Evolutionary conservation across 2,797 vertebrate species (phyloP).

Genomic region (Phataginus tetradactyla): DNA sequence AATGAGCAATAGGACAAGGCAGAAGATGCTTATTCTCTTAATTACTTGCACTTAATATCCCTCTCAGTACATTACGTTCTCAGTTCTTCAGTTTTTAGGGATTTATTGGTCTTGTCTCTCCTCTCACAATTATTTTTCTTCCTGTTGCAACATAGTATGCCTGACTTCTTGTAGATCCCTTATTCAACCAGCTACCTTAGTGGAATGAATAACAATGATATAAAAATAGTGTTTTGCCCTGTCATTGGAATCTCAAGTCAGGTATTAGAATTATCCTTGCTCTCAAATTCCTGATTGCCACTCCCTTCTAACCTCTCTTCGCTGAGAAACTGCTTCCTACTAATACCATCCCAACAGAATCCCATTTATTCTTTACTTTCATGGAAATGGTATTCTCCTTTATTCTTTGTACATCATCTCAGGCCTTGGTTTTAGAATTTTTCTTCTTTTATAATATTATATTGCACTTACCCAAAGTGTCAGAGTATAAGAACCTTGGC

Average conservation of each 20-base stretch:
- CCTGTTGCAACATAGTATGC: slow-evolving; percentile 52
- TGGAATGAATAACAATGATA: slow-evolving; percentile 59
- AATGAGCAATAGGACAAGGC: slow-evolving; percentile 77
- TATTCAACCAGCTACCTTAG: slow-evolving; percentile 72
- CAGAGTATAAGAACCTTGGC: slow-evolving; percentile 48
- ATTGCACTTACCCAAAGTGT: slow-evolving; percentile 43
- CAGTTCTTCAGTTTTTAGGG: slow-evolving; percentile 36
- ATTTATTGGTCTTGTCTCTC: slow-evolving; percentile 52
- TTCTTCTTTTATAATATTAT: slow-evolving; percentile 48
- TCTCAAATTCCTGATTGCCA: slow-evolving; percentile 40
- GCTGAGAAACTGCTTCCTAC: slow-evolving; percentile 62
- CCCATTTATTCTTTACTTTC: slow-evolving; percentile 59
- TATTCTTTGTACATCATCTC: slow-evolving; percentile 45
- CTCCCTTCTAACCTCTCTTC: slow-evolving; percentile 34
- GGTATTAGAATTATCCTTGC: slow-evolving; percentile 46
- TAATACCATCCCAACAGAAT: slow-evolving; percentile 70
- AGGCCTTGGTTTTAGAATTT: slow-evolving; percentile 34
- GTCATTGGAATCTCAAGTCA: slow-evolving; percentile 54
- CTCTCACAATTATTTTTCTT: slow-evolving; percentile 67
- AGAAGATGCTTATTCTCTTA: slow-evolving; percentile 61
- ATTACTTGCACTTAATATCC: not conserved
- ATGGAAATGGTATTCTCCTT: slow-evolving; percentile 6
- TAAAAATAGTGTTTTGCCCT: slow-evolving; percentile 57
- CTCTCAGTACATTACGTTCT: slow-evolving; percentile 36
- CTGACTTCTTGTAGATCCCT: slow-evolving; percentile 58